Evolutionary conservation across 2,113 vertebrate genomes (phyloP), one percentile per base, ranked within the genome.

Genomic region (Gadus macrocephalus): DNA sequence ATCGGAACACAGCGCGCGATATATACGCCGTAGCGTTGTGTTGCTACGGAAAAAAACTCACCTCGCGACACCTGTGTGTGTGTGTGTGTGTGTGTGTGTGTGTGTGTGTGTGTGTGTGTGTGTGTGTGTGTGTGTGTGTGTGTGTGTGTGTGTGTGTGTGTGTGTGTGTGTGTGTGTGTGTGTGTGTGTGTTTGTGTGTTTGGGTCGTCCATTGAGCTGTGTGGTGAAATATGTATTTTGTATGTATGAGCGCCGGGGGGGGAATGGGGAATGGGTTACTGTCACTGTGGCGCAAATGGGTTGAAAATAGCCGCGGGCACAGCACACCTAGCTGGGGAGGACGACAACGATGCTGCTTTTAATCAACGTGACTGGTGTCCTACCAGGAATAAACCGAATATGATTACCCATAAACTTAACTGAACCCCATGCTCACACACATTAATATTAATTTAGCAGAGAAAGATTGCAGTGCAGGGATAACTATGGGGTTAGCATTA

Each of bases 391-490:
- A 91, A 89, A 89, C 83, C 89, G 85, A 92, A 92, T 91, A 92
- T 92, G 89, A 93, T 93, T 91, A 92, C 87, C 88, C 88, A 87
- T 91, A 91, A 91, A 91, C 89, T 91, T 89, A 92, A 91, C 84
- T 84, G 86, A 91, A 89, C 87, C 87, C 86, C 79, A 70, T 77
- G 84, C 87, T 88, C 85, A 79, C 81, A 77, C 76, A 83, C 87
- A 93, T 93, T 91, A 91, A 92, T 92, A 91, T 92, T 92, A 73
- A 91, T 92, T 91, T 89, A 86, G 86, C 85, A 86, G 76, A 85
- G 87, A 88, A 76, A 69, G 70, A 86, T 88, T 84, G 86, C 83
- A 75, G 73, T 79, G 62, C 73, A 3, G 76, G 73, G 79, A 87
- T 88, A 91, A 89, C 85, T 86, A 88, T 81, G 74, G 71, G 84